Base-by-base conservation (phyloP, 53 echinoderm and acorn worm genomes). In the Holothuria leucospilota region DNA sequence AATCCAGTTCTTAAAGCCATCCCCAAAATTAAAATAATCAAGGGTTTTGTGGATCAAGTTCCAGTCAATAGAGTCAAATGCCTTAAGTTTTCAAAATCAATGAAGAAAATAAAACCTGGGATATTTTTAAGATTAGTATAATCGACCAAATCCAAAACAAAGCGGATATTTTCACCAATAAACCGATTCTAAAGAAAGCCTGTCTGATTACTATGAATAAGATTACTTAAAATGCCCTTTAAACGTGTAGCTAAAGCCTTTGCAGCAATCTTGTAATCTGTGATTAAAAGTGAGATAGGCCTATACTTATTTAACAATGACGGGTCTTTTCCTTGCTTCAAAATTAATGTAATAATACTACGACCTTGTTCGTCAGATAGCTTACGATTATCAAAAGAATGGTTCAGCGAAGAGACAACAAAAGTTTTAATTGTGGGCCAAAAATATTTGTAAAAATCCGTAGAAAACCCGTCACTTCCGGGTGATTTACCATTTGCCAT, bases 51-150 rank as follows among this genome's bases (percentile, higher is more conserved):
- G n/a, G n/a, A n/a, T n/a, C n/a, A n/a, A n/a, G n/a, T n/a, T n/a
- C n/a, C n/a, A n/a, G n/a, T n/a, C n/a, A n/a, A n/a, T 39, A n/a
- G 53, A 60, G 63, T 89, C 77, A 64, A 84, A 84, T 15, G 89
- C 89, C 61, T 89, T 84, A n/a, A n/a, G n/a, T n/a, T n/a, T 62
- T 84, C 84, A 61, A 84, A 89, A 89, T 89, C 84, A 14, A 84
- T 15, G 12, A 84, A 64, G 59, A 89, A 51, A 24, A 84, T 82
- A 39, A 71, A 88, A 27, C 71, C 84, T 61, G 84, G 66, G 25
- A 11, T 72, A 73, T 70, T 39, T 7, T 49, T 21, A 63, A 42
- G 21, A 24, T 69, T 20, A 46, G 84, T 60, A 39, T 59, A 88
- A 29, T 80, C 88, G 67, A 81, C 34, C 5, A 88, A 18, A 39